phyloP scores from a whole-genome alignment of 2,113 vertebrate species.

The Serilophus lunatus region DNA sequence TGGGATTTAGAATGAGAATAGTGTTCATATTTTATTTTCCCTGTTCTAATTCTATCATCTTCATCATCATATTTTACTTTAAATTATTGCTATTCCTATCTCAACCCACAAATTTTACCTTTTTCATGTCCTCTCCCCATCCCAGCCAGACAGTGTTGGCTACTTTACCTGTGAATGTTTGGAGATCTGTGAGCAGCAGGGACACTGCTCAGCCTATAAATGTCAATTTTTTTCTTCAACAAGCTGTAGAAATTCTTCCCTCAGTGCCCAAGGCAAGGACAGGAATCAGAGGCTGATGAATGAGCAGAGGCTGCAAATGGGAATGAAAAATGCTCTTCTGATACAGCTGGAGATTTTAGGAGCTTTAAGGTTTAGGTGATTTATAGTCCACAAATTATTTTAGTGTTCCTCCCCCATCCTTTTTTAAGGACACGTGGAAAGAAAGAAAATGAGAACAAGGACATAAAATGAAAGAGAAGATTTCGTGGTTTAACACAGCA shows the following conservation, averaged over 20 bases:
- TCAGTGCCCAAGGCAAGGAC: not conserved
- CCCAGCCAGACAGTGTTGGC: too few relatives aligned
- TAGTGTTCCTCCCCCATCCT: not conserved
- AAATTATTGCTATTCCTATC: not conserved
- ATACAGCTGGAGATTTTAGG: not conserved
- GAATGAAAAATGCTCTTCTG: not conserved
- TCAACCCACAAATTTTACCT: not conserved
- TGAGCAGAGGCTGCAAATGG: not conserved
- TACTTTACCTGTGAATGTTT: not conserved
- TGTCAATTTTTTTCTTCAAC: not conserved
- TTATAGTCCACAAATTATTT: not conserved
- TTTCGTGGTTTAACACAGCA: not conserved
- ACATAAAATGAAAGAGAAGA: not conserved
- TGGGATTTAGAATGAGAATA: not conserved
- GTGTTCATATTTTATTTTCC: not conserved
- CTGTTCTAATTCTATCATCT: not conserved
- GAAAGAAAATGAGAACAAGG: not conserved
- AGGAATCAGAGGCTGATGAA: not conserved
- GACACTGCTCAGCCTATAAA: not conserved
- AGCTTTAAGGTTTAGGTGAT: not conserved
- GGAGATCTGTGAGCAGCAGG: not conserved
- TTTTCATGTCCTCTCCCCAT: not conserved
- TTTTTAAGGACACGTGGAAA: not conserved
- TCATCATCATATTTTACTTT: not conserved
- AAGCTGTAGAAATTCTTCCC: not conserved